Percentiles rank a stretch among this genome's conserved stretches.
phyloP scores from a whole-genome alignment of 2,888 invertebrate genomes.

The Phyllotreta striolata region DNA sequence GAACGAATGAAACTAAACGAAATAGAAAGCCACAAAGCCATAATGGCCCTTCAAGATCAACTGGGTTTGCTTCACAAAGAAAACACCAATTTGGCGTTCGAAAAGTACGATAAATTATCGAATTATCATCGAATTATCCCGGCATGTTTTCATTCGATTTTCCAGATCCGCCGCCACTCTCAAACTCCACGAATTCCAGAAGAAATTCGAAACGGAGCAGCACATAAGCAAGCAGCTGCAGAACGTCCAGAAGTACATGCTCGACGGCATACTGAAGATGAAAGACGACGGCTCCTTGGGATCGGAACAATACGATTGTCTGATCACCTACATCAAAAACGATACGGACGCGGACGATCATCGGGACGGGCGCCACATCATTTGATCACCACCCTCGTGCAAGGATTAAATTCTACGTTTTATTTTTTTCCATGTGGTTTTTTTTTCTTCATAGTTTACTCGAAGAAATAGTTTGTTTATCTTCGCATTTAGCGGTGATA shows the following conservation, averaged over 20 bases:
- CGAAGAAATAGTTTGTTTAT: too few relatives aligned
- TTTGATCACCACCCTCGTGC: neutral
- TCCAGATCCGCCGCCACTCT: conserved; percentile 52
- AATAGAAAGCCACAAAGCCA: conserved; percentile 43
- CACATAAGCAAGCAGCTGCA: conserved; percentile 48
- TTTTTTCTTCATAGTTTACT: too few relatives aligned
- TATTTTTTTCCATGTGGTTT: too few relatives aligned
- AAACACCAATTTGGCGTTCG: conserved; percentile 50
- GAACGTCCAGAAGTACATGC: conserved; percentile 46
- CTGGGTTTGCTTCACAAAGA: conserved; percentile 48
- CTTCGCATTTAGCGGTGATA: too few relatives aligned
- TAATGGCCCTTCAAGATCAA: conserved; percentile 47
- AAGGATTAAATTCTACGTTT: neutral
- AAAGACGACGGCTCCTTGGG: conserved; percentile 46
- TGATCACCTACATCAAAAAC: conserved; percentile 42
- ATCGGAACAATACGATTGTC: conserved; percentile 38
- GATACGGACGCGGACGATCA: neutral
- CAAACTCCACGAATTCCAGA: conserved; percentile 51
- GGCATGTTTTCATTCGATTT: too few relatives aligned
- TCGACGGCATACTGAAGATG: conserved; percentile 47
- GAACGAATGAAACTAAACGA: conserved; percentile 44
- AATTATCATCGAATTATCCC: conserved; percentile 10
- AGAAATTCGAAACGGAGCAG: conserved; percentile 50
- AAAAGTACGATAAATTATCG: conserved; percentile 46
- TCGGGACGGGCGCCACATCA: neutral